Conservation (phyloP, 2,113 vertebrate species). For the Brachyhypopomus gauderio region DNA sequence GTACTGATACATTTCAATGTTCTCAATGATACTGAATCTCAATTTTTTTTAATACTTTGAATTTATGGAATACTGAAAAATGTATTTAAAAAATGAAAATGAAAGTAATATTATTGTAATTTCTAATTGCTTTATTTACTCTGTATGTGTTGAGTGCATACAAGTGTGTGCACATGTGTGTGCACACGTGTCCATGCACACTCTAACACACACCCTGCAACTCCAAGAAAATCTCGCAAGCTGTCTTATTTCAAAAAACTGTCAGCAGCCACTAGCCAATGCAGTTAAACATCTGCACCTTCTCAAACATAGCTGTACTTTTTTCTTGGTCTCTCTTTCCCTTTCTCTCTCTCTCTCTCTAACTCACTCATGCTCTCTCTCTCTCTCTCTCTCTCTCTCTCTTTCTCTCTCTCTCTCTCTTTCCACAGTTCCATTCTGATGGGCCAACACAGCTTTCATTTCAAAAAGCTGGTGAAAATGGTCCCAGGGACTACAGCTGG, state of each 20-base stretch:
- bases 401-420: slow-evolving; percentile 43
- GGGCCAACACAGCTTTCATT: slow-evolving; percentile 78
- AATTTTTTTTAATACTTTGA: too few relatives aligned
- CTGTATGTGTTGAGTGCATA: slow-evolving; percentile 1
- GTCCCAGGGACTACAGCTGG: slow-evolving; percentile 80
- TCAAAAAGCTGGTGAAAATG: slow-evolving; percentile 76
- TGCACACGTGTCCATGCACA: background rate
- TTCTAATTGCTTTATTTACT: slow-evolving; percentile 3
- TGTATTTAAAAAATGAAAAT: background rate
- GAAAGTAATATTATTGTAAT: background rate
- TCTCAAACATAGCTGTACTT: slow-evolving; percentile 74
- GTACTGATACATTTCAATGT: background rate
- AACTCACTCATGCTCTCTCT: slow-evolving; percentile 53
- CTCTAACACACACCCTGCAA: slow-evolving; percentile 13
- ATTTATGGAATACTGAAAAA: background rate
- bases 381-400: slow-evolving; percentile 57
- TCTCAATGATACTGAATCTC: background rate
- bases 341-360: slow-evolving; percentile 41
- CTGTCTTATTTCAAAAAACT: slow-evolving; percentile 76
- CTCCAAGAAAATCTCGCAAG: slow-evolving; percentile 60
- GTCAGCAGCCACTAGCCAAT: slow-evolving; percentile 74
- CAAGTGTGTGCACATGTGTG: slow-evolving; percentile 2
- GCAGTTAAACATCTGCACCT: slow-evolving; percentile 82
- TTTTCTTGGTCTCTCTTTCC: slow-evolving; percentile 54
- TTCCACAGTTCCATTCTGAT: slow-evolving; percentile 65